phyloP scores from a whole-genome alignment of 2,797 vertebrate genomes.

The Trematomus bernacchii region DNA sequence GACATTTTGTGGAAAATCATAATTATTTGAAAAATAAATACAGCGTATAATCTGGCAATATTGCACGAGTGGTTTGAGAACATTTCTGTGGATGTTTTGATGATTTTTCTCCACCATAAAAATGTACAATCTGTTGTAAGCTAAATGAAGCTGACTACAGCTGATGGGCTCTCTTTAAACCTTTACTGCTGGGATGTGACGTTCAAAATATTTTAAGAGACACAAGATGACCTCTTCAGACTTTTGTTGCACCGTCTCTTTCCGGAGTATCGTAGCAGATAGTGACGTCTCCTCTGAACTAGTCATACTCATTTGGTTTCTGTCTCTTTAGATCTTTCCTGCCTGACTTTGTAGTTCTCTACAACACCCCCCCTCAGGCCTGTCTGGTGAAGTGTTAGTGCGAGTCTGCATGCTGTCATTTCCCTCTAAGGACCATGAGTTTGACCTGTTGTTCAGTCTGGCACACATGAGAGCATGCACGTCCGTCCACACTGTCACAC shows the following conservation, averaged over 20 bases:
- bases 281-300: slow-evolving; percentile 47
- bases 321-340: slow-evolving; percentile 61
- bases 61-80: slow-evolving; percentile 2
- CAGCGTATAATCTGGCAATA: not conserved
- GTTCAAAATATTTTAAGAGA: slow-evolving; percentile 10
- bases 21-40: slow-evolving; percentile 33
- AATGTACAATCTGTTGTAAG: slow-evolving; percentile 5
- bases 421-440: slow-evolving; percentile 55
- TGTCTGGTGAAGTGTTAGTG: slow-evolving; percentile 49
- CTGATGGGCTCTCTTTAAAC: slow-evolving; percentile 13
- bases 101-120: slow-evolving; percentile 31
- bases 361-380: slow-evolving; percentile 15
- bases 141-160: slow-evolving; percentile 28
- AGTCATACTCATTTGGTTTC: slow-evolving; percentile 48
- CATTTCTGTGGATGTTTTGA: slow-evolving; percentile 27
- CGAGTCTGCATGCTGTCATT: slow-evolving; percentile 68
- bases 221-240: not conserved
- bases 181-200: not conserved
- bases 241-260: slow-evolving; percentile 2
- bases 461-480: slow-evolving; percentile 3
- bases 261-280: slow-evolving; percentile 21
- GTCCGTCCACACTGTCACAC: not conserved
- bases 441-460: slow-evolving; percentile 56
- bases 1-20: slow-evolving; percentile 13
- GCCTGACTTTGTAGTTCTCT: slow-evolving; percentile 57